These are phyloP conservation scores for Phenacoccus solenopsis DNA, from an alignment of 1,140 invertebrate genomes.

Conservation along the genomic window DNA sequence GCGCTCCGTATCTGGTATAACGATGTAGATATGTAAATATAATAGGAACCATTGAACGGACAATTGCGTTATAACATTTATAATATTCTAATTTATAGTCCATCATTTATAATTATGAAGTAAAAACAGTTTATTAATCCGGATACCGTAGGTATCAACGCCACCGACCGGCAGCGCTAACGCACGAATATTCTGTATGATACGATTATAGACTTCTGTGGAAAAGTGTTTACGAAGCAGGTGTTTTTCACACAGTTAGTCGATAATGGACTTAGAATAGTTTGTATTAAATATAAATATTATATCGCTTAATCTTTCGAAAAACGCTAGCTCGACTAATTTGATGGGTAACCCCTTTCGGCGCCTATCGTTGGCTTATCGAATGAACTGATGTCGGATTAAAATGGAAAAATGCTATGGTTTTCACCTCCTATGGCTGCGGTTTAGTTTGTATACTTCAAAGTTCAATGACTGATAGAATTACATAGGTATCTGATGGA, in stretches of 20 bases:
- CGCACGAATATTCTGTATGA: background rate
- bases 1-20: too few species aligned
- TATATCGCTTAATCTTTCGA: conserved; percentile 11
- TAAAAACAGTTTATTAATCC: conserved; percentile 15
- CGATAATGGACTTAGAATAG: background rate
- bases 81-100: conserved; percentile 17
- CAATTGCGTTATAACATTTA: conserved; percentile 1
- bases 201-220: background rate
- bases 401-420: too few species aligned
- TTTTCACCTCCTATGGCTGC: too few species aligned
- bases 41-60: conserved; percentile 10
- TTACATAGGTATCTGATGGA: too few species aligned
- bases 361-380: too few species aligned
- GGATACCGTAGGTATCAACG: conserved; percentile 8
- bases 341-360: background rate
- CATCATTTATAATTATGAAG: conserved; percentile 12
- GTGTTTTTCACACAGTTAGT: background rate
- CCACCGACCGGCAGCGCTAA: background rate
- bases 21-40: background rate
- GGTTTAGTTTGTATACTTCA: too few species aligned
- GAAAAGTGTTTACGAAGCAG: conserved; percentile 9
- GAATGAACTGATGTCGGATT: too few species aligned
- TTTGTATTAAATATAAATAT: conserved; percentile 7
- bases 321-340: background rate
- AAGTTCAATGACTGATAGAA: too few species aligned